Conservation (phyloP, 2,888 invertebrate genomes). For the Chesias legatella region DNA sequence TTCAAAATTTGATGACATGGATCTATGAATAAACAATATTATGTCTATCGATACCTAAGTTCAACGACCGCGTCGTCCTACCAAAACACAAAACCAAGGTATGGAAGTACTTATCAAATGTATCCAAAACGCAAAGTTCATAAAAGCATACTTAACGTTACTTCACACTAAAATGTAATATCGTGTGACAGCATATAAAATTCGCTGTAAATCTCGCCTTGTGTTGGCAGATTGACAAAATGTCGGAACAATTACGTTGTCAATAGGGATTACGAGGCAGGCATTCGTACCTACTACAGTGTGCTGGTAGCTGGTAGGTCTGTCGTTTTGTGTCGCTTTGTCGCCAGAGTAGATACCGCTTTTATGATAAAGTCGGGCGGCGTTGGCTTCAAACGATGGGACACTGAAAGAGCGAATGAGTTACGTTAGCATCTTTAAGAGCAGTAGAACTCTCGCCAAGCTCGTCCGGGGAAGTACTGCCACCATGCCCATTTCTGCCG, state of each 20-base stretch:
- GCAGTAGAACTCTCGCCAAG: too few relatives aligned
- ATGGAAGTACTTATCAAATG: too few relatives aligned
- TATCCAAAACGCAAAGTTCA: conserved; percentile 1
- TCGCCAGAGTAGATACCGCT: conserved; percentile 22
- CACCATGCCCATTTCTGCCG: too few relatives aligned
- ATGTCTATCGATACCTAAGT: too few relatives aligned
- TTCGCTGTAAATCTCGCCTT: conserved; percentile 33
- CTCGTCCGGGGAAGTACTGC: too few relatives aligned
- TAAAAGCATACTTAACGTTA: conserved; percentile 9
- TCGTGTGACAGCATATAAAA: conserved; percentile 32
- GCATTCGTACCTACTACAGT: too few relatives aligned
- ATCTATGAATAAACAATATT: too few relatives aligned
- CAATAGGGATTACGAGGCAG: conserved; percentile 53
- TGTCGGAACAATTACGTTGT: conserved; percentile 56
- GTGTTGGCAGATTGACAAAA: conserved; percentile 58
- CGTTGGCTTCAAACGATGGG: conserved; percentile 3
- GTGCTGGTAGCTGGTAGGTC: conserved; percentile 37
- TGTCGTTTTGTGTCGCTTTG: conserved; percentile 39
- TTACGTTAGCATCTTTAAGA: too few relatives aligned
- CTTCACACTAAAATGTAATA: conserved; percentile 13
- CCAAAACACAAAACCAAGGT: too few relatives aligned
- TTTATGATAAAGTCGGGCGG: conserved; percentile 9
- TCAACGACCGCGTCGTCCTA: too few relatives aligned
- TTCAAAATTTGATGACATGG: too few relatives aligned
- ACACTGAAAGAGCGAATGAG: background rate